phyloP scores from a whole-genome alignment of 2,113 vertebrate genomes.

The Equus quagga region DNA sequence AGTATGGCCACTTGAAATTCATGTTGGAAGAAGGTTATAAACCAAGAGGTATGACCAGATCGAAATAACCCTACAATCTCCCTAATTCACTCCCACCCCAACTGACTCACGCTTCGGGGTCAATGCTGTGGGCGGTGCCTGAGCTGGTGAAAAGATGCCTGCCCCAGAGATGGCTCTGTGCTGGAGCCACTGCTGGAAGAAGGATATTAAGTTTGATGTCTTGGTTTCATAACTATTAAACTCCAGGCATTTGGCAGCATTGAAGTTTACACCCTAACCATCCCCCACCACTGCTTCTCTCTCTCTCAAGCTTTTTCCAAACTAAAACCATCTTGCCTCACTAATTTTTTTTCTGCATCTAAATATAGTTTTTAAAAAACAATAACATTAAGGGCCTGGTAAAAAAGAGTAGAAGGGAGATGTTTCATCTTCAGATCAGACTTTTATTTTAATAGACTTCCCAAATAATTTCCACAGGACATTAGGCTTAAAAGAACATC shows the following conservation, averaged over 20 bases:
- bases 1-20: background rate
- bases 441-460: background rate
- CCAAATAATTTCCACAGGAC: background rate
- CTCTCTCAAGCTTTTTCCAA: background rate
- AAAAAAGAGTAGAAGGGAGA: background rate
- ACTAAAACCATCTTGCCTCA: conserved; percentile 27
- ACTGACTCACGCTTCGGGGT: background rate
- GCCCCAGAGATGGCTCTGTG: background rate
- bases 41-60: background rate
- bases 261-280: background rate
- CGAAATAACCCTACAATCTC: background rate
- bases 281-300: rapidly evolving
- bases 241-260: background rate
- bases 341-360: conserved; percentile 5
- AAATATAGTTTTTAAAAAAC: conserved; percentile 11
- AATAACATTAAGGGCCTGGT: background rate
- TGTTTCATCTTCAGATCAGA: background rate
- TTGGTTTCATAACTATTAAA: background rate
- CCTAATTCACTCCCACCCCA: rapidly evolving
- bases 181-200: background rate
- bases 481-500: background rate
- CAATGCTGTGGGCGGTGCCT: rapidly evolving
- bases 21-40: background rate
- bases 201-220: background rate
- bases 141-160: background rate